Conservation (phyloP, 2,797 vertebrate genomes). For the Eulemur rubriventer region DNA sequence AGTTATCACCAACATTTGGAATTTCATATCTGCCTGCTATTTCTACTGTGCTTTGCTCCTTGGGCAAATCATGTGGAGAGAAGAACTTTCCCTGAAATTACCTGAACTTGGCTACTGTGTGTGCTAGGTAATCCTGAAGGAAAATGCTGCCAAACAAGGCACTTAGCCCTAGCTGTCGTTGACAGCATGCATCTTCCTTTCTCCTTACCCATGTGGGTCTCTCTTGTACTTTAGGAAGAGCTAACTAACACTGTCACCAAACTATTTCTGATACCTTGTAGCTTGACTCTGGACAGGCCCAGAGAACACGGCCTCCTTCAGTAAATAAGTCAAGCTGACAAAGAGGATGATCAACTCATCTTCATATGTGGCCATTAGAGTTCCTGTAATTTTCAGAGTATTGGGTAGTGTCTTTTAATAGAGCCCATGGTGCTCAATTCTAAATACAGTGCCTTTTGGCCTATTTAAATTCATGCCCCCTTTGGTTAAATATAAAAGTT, state of each 20-base stretch:
- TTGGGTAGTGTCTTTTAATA: neutral
- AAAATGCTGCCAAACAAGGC: neutral
- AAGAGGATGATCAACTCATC: neutral
- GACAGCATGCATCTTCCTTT: neutral
- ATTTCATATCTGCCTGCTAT: conserved; percentile 50
- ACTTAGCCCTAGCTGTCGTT: neutral
- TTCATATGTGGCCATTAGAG: neutral
- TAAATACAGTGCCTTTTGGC: neutral
- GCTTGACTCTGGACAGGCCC: neutral
- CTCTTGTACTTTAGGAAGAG: neutral
- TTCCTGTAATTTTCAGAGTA: neutral
- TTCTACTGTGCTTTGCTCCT: conserved; percentile 8
- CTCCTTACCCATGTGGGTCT: neutral
- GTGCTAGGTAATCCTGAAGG: neutral
- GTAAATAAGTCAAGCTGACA: neutral
- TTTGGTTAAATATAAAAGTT: conserved; percentile 36
- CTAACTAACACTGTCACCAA: neutral
- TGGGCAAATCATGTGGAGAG: conserved; percentile 28
- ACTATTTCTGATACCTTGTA: neutral
- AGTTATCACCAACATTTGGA: conserved; percentile 40
- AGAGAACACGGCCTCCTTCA: neutral
- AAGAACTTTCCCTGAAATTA: conserved; percentile 24
- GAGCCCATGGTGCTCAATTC: neutral
- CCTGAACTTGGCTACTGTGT: neutral
- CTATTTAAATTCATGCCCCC: neutral